These are phyloP conservation scores for Morelia viridis DNA, from an alignment of 2,797 vertebrate genomes.

Conservation along the genomic window DNA sequence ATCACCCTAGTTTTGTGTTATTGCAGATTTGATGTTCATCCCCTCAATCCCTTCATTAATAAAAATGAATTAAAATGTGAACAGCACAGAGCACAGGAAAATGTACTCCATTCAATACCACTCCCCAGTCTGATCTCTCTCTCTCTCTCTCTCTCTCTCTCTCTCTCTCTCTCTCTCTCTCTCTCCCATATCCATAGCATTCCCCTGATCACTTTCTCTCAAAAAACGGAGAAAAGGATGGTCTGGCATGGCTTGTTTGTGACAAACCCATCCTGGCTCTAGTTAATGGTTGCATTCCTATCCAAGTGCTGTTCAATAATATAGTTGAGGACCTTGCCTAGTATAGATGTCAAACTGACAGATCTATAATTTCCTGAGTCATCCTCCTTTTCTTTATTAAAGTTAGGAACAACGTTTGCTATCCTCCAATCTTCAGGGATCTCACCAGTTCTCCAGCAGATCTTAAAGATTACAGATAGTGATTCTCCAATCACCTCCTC, in stretches of 20 bases:
- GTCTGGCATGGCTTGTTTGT: not conserved
- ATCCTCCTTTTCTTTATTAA: no score
- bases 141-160: fast-evolving
- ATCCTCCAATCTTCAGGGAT: no score
- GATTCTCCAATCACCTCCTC: no score
- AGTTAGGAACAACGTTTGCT: no score
- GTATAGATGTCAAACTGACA: no score
- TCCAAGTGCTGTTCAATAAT: not conserved
- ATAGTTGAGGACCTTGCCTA: no score
- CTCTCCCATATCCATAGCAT: not conserved
- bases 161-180: no score
- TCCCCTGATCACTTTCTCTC: not conserved
- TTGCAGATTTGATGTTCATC: not conserved
- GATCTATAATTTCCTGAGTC: no score
- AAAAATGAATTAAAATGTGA: not conserved
- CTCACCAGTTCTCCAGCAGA: no score
- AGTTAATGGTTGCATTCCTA: not conserved
- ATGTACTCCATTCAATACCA: not conserved
- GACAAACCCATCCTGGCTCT: not conserved
- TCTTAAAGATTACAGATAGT: no score
- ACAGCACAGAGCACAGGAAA: not conserved
- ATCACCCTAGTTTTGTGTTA: not conserved
- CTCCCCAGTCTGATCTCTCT: not conserved
- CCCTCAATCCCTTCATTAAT: not conserved
- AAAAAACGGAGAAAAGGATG: not conserved